Conservation (phyloP, 1,140 invertebrate genomes). For the Anagrus nilaparvatae region DNA sequence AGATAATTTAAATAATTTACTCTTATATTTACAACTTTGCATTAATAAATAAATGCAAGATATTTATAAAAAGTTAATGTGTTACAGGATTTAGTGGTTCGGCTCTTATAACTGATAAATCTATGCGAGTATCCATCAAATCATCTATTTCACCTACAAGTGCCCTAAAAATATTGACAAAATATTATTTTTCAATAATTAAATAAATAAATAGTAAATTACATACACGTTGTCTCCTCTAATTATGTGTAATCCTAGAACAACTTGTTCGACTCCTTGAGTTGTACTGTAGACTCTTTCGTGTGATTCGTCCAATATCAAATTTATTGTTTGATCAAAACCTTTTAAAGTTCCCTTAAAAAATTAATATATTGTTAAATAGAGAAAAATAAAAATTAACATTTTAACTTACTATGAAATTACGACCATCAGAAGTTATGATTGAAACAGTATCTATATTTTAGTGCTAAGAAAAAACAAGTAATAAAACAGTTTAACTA, state of each 20-base stretch:
- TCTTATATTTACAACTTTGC: conserved; percentile 12
- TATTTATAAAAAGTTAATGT: conserved; percentile 46
- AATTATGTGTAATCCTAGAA: conserved; percentile 92
- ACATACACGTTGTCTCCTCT: conserved; percentile 92
- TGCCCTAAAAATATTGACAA: conserved; percentile 49
- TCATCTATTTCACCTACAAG: conserved; percentile 89
- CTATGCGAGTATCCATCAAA: conserved; percentile 74
- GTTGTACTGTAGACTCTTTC: conserved; percentile 90
- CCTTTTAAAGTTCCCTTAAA: conserved; percentile 75
- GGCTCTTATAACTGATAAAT: conserved; percentile 75
- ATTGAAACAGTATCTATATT: conserved; percentile 77
- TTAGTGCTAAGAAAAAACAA: conserved; percentile 31
- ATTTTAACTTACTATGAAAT: conserved; percentile 75
- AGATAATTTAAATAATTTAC: background rate
- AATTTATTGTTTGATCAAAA: conserved; percentile 97
- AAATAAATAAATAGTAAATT: conserved; percentile 12
- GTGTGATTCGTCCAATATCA: conserved; percentile 95
- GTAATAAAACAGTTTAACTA: conserved; percentile 8
- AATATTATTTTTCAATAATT: conserved; percentile 9
- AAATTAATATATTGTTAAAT: conserved; percentile 1
- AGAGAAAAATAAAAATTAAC: background rate
- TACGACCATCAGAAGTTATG: conserved; percentile 88
- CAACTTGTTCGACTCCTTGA: conserved; percentile 91
- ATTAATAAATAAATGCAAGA: background rate
- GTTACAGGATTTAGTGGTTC: conserved; percentile 81